phyloP scores from a whole-genome alignment of 2,113 vertebrate genomes.

The Recurvirostra avosetta region DNA sequence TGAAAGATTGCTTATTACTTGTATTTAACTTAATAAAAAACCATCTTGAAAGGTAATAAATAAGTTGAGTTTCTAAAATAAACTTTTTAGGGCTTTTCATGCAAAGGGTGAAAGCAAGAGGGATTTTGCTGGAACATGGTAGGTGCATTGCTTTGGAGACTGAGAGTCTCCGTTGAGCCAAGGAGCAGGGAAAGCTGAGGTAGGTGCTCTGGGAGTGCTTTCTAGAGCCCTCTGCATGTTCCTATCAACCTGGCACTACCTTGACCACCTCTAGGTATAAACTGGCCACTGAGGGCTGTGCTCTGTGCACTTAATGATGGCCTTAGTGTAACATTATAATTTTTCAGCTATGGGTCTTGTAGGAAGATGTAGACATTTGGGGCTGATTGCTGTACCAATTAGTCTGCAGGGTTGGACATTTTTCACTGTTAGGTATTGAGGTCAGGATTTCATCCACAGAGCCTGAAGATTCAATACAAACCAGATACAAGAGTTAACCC shows the following conservation, averaged over 20 bases:
- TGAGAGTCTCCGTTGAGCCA: not conserved
- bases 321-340: not conserved
- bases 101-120: not conserved
- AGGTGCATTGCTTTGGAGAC: not conserved
- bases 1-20: conserved; percentile 10
- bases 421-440: not conserved
- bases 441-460: not conserved
- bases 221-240: not conserved
- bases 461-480: not conserved
- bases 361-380: not conserved
- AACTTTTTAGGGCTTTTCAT: not conserved
- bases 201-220: not conserved
- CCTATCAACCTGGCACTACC: not conserved
- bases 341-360: not conserved
- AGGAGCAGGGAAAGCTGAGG: not conserved
- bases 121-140: not conserved
- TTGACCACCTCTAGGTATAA: not conserved
- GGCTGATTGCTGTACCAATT: not conserved
- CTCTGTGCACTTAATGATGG: not conserved
- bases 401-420: not conserved
- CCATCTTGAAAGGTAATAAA: not conserved
- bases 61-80: not conserved
- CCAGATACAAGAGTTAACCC: not conserved
- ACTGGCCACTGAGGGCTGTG: not conserved
- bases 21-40: not conserved